These are phyloP conservation scores for Melanotaenia maccullochi DNA, from an alignment of 2,797 vertebrate genomes.

Conservation along the genomic window DNA sequence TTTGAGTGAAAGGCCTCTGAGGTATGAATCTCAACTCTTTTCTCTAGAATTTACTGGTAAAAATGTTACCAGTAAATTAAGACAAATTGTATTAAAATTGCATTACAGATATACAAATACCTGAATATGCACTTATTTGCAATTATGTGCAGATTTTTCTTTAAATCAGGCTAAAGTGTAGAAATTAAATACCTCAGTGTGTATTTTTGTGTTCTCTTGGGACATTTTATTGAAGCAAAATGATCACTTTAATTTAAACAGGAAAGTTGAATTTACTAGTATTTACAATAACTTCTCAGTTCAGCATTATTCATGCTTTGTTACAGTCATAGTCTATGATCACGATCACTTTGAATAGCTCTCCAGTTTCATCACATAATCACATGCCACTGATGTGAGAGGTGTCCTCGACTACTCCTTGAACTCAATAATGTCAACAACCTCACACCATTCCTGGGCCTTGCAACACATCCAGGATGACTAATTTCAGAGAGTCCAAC, in stretches of 20 bases:
- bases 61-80: too few species aligned
- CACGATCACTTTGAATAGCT: conserved; percentile 17
- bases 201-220: background rate
- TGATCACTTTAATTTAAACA: background rate
- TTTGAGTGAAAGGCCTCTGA: too few species aligned
- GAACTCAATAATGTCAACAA: conserved; percentile 57
- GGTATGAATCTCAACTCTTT: too few species aligned
- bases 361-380: conserved; percentile 40
- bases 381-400: conserved; percentile 43
- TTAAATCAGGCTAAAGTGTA: background rate
- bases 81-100: too few species aligned
- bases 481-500: conserved; percentile 56
- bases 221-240: background rate
- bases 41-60: too few species aligned
- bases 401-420: conserved; percentile 52
- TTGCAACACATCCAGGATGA: conserved; percentile 68
- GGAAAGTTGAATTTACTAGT: background rate
- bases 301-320: conserved; percentile 1
- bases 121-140: background rate
- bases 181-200: background rate
- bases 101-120: too few species aligned
- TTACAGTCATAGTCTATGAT: background rate
- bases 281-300: background rate
- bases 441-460: conserved; percentile 42
- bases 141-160: background rate